Evolutionary conservation across 2,888 invertebrate species (phyloP).

Genomic region (Hirudinaria manillensis): DNA sequence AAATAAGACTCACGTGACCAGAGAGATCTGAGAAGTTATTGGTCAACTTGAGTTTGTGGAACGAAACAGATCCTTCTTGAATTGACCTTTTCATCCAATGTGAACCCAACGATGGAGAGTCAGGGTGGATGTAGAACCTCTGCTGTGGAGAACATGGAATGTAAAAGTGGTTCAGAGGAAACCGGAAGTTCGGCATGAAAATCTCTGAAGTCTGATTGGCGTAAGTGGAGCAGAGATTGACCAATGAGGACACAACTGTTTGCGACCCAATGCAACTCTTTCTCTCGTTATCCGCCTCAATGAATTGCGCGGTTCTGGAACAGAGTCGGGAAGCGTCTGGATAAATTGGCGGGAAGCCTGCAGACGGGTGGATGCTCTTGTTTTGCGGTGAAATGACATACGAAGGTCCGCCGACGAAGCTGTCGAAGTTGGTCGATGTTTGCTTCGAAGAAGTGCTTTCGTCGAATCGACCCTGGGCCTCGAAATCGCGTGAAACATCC

Average conservation of each 20-base stretch:
- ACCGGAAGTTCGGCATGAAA: background rate
- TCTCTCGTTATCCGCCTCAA: background rate
- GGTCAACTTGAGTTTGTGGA: constrained; percentile 25
- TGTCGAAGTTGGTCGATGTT: background rate
- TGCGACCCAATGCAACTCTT: background rate
- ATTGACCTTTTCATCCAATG: constrained; percentile 21
- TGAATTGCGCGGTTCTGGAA: background rate
- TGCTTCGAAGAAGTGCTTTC: background rate
- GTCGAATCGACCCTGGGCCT: background rate
- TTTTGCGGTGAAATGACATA: background rate
- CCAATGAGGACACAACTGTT: background rate
- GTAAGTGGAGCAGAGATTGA: no score
- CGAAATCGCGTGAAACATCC: background rate
- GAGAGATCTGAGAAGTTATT: constrained; percentile 1
- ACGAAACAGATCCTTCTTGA: constrained; percentile 17
- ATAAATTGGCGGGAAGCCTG: background rate
- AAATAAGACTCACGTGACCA: constrained; percentile 15
- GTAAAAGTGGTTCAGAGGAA: constrained; percentile 3
- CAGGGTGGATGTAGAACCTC: constrained; percentile 22
- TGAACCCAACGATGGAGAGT: constrained; percentile 10
- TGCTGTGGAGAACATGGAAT: background rate
- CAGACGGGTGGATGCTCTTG: constrained; percentile 11
- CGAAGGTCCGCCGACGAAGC: background rate
- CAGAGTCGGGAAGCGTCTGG: background rate
- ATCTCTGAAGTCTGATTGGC: background rate